Percentiles rank a stretch among this genome's conserved stretches.
These are phyloP conservation scores for Podarcis cretensis DNA, from an alignment of 2,113 vertebrate species.

Conservation along the genomic window DNA sequence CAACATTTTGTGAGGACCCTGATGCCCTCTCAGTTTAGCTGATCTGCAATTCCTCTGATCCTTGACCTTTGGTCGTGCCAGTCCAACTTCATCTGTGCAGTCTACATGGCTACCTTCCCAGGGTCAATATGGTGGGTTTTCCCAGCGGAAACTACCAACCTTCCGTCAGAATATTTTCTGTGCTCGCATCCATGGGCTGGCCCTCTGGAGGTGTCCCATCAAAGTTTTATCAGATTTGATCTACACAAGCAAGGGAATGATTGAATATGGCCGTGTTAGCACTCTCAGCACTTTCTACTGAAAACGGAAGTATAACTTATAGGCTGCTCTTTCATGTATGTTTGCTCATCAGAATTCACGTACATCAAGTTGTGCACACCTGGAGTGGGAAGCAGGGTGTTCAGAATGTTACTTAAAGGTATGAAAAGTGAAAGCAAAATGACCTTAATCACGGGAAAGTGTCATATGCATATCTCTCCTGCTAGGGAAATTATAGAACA, in stretches of 20 bases:
- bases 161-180: background rate
- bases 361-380: background rate
- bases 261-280: background rate
- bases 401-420: background rate
- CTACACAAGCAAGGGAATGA: background rate
- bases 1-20: no score
- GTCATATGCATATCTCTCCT: accelerated
- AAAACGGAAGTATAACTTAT: background rate
- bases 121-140: background rate
- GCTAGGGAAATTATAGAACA: background rate
- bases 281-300: background rate
- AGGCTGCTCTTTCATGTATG: background rate
- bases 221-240: background rate
- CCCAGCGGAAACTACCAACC: background rate
- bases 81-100: background rate
- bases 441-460: background rate
- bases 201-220: background rate
- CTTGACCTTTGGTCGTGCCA: no score
- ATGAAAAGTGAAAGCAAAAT: constrained; percentile 12
- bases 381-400: background rate
- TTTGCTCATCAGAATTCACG: background rate
- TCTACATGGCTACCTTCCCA: background rate
- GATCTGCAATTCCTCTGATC: no score
- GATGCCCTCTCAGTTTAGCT: no score
- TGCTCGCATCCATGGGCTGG: background rate